These are phyloP conservation scores for Cynodonichthys magdalenae DNA, from an alignment of 2,797 vertebrate genomes.

Conservation along the genomic window DNA sequence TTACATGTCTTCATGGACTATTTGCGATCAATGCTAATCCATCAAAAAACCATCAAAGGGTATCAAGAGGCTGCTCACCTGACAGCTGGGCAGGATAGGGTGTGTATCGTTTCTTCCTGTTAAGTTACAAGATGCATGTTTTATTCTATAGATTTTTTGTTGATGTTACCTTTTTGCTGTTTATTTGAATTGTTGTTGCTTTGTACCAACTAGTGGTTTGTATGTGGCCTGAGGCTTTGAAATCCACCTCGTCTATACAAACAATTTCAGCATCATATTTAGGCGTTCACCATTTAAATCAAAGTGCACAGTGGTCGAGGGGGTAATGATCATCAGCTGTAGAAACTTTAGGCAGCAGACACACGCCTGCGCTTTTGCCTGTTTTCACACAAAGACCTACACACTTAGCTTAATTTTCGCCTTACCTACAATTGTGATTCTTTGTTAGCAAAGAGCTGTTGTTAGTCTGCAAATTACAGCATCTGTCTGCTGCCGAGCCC, in stretches of 20 bases:
- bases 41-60: conserved; percentile 61
- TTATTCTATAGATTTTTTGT: background rate
- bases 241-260: conserved; percentile 58
- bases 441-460: conserved; percentile 51
- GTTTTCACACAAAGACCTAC: conserved; percentile 19
- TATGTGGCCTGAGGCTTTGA: conserved; percentile 26
- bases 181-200: background rate
- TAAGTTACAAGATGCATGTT: conserved; percentile 9
- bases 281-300: conserved; percentile 62
- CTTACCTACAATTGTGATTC: conserved; percentile 22
- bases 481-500: conserved; percentile 28
- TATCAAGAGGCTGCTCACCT: conserved; percentile 54
- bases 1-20: conserved; percentile 7
- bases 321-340: conserved; percentile 73
- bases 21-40: conserved; percentile 58
- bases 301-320: conserved; percentile 47
- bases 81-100: conserved; percentile 60
- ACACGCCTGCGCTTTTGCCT: conserved; percentile 30
- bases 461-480: conserved; percentile 55
- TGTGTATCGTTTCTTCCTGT: conserved; percentile 32
- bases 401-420: conserved; percentile 33
- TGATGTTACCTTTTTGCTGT: conserved; percentile 4
- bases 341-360: conserved; percentile 51
- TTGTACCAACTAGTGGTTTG: conserved; percentile 19
- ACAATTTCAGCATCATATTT: conserved; percentile 60